Conservation (phyloP, 1,140 invertebrate genomes). For the Drosophila pseudoobscura region DNA sequence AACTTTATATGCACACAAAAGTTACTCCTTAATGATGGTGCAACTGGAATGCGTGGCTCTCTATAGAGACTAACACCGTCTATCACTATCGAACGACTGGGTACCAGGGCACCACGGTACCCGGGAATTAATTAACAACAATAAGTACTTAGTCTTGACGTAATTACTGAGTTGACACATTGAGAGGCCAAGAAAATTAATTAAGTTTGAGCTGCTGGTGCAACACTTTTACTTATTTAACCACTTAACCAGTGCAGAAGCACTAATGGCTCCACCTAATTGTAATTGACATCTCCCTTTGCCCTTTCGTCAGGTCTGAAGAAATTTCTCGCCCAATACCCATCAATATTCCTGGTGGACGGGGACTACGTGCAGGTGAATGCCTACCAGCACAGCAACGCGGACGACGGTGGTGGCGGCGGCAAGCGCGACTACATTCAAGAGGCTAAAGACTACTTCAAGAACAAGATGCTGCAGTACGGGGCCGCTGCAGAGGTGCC, state of each 20-base stretch:
- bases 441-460: conserved; percentile 97
- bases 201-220: conserved; percentile 44
- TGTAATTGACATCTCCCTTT: conserved; percentile 57
- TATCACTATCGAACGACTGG: too few relatives aligned
- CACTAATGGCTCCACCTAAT: conserved; percentile 66
- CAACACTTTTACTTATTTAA: conserved; percentile 72
- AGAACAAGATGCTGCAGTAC: conserved; percentile 94
- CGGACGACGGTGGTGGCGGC: conserved; percentile 84
- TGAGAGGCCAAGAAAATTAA: conserved; percentile 53
- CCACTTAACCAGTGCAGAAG: neutral
- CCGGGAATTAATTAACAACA: conserved; percentile 40
- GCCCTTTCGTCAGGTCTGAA: conserved; percentile 86
- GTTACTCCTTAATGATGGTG: conserved; percentile 26
- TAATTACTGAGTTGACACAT: conserved; percentile 47
- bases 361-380: conserved; percentile 96
- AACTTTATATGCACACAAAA: conserved; percentile 47
- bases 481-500: conserved; percentile 95
- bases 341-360: conserved; percentile 94
- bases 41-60: neutral
- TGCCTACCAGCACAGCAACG: conserved; percentile 86
- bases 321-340: conserved; percentile 95
- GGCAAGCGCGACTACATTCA: conserved; percentile 93
- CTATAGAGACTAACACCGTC: neutral
- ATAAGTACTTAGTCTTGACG: conserved; percentile 46
- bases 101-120: neutral